Conservation (phyloP, 2,113 vertebrate species). For the Dipodomys merriami region DNA sequence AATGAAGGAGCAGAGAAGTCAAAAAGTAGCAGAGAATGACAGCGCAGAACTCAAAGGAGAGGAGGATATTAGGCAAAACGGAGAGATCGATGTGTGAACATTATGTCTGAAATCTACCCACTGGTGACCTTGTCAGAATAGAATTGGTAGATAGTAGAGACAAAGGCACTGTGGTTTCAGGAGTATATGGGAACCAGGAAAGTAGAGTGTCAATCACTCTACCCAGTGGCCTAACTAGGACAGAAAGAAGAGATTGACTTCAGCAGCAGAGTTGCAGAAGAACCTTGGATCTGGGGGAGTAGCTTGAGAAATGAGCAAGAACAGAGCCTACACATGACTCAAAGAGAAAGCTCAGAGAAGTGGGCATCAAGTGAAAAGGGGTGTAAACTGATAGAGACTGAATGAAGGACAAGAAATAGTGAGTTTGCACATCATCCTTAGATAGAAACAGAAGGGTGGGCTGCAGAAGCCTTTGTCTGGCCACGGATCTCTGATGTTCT, state of each 20-base stretch:
- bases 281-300: neutral
- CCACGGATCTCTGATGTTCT: neutral
- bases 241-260: neutral
- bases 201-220: neutral
- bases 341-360: neutral
- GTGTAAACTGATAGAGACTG: neutral
- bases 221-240: neutral
- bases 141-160: neutral
- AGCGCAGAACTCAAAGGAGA: neutral
- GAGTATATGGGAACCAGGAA: neutral
- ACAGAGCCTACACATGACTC: neutral
- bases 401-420: neutral
- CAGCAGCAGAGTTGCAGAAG: neutral
- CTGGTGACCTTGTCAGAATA: neutral
- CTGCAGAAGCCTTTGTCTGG: neutral
- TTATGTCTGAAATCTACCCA: neutral
- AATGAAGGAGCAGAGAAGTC: neutral
- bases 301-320: neutral
- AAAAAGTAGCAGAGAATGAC: no score
- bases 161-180: neutral
- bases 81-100: no score
- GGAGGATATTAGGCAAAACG: neutral
- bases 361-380: neutral
- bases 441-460: neutral
- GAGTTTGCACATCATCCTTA: neutral